Percentiles rank a stretch among this genome's conserved stretches.
phyloP scores from a whole-genome alignment of 2,113 vertebrate species.

The Platysternon megacephalum region DNA sequence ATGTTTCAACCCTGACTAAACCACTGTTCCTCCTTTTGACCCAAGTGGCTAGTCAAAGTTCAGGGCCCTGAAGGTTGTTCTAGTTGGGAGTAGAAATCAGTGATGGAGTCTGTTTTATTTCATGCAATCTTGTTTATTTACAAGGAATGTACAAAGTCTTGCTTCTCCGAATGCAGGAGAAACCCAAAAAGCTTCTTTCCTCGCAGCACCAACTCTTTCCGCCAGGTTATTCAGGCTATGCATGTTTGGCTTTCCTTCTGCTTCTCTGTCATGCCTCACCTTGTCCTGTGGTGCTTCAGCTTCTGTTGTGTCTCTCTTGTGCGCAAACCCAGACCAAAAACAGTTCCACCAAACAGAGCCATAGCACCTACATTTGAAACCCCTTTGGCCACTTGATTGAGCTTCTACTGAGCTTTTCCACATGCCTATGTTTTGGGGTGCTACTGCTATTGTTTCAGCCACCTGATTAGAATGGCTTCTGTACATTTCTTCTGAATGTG shows the following conservation, averaged over 20 bases:
- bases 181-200: neutral
- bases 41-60: neutral
- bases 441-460: neutral
- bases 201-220: neutral
- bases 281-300: too few relatives aligned
- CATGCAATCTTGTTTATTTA: neutral
- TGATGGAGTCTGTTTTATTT: neutral
- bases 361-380: neutral
- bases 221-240: neutral
- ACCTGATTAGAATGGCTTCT: neutral
- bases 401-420: neutral
- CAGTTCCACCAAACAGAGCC: neutral
- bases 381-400: neutral
- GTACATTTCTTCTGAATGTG: neutral
- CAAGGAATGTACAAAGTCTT: neutral
- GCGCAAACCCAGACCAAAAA: neutral
- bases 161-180: neutral
- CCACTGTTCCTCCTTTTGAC: too few relatives aligned
- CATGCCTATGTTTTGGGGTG: neutral
- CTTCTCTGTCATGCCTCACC: neutral
- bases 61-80: neutral
- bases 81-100: neutral
- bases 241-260: neutral
- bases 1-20: too few relatives aligned
- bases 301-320: neutral